These are phyloP conservation scores for Varroa destructor DNA, from an alignment of 1,140 invertebrate species.

Conservation along the genomic window DNA sequence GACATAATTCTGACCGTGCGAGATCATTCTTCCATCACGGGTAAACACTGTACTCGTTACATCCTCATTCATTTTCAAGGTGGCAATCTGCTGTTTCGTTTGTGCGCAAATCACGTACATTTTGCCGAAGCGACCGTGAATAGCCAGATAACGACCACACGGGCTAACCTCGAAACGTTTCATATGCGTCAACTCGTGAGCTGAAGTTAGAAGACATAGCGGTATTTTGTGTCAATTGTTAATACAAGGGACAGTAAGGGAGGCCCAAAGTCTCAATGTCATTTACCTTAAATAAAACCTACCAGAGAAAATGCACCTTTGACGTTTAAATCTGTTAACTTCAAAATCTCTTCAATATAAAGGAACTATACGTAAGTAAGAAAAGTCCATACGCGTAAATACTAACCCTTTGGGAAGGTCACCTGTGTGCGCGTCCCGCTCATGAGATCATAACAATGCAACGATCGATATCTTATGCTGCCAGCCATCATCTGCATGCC, in stretches of 20 bases:
- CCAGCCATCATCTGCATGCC: constrained; percentile 14
- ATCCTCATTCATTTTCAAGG: constrained; percentile 20
- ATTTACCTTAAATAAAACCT: too few relatives aligned
- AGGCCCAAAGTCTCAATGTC: too few relatives aligned
- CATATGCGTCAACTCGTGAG: constrained; percentile 18
- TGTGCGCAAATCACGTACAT: constrained; percentile 13
- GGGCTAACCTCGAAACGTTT: constrained; percentile 18
- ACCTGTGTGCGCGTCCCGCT: constrained; percentile 17
- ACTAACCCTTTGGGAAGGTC: constrained; percentile 20
- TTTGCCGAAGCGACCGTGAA: constrained; percentile 16
- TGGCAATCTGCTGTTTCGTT: constrained; percentile 5
- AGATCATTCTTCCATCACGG: not conserved
- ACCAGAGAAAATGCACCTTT: too few relatives aligned
- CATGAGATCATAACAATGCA: constrained; percentile 23
- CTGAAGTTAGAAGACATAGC: not conserved
- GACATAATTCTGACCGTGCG: constrained; percentile 11
- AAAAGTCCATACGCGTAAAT: too few relatives aligned
- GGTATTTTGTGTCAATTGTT: too few relatives aligned
- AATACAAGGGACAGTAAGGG: too few relatives aligned
- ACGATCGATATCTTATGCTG: constrained; percentile 5
- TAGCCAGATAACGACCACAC: not conserved
- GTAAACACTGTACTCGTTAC: not conserved
- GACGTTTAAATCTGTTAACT: too few relatives aligned
- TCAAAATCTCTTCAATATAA: too few relatives aligned
- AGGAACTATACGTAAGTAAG: too few relatives aligned